Evolutionary conservation across 1,140 invertebrate genomes (phyloP).

Genomic region (Rhopalosiphum padi): DNA sequence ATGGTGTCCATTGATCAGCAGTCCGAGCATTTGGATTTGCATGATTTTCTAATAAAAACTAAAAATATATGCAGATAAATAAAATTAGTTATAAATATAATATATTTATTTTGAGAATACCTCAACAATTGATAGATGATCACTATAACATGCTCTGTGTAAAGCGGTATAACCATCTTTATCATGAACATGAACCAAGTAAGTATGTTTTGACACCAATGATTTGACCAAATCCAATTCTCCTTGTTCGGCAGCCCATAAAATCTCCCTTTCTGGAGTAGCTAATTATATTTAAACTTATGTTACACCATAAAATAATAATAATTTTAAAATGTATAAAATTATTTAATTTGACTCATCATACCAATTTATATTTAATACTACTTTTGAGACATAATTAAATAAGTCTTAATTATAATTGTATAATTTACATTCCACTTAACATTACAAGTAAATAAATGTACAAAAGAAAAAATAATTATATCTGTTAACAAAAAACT

Average conservation of each 20-base stretch:
- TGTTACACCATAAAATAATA: slow-evolving; percentile 53
- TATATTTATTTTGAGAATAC: slow-evolving; percentile 63
- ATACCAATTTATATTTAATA: background rate
- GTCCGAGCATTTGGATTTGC: slow-evolving; percentile 81
- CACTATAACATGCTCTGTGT: slow-evolving; percentile 90
- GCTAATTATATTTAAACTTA: slow-evolving; percentile 66
- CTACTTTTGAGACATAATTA: too few relatives aligned
- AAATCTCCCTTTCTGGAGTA: slow-evolving; percentile 72
- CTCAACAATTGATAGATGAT: slow-evolving; percentile 79
- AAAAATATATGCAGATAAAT: slow-evolving; percentile 18
- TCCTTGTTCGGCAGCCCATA: slow-evolving; percentile 86
- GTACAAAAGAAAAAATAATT: background rate
- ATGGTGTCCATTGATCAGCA: slow-evolving; percentile 86
- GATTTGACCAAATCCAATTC: slow-evolving; percentile 71
- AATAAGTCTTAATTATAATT: background rate
- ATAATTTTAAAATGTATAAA: background rate
- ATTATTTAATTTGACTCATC: background rate
- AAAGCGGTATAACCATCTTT: slow-evolving; percentile 90
- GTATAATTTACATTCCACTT: too few relatives aligned
- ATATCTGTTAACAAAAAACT: background rate
- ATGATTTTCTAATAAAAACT: slow-evolving; percentile 75
- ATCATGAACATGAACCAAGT: slow-evolving; percentile 76
- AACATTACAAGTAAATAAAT: background rate
- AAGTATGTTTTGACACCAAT: slow-evolving; percentile 70
- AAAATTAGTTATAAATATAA: background rate